These are phyloP conservation scores for Platorchestia sp. DNA, from an alignment of 1,140 invertebrate species.

Conservation along the genomic window DNA sequence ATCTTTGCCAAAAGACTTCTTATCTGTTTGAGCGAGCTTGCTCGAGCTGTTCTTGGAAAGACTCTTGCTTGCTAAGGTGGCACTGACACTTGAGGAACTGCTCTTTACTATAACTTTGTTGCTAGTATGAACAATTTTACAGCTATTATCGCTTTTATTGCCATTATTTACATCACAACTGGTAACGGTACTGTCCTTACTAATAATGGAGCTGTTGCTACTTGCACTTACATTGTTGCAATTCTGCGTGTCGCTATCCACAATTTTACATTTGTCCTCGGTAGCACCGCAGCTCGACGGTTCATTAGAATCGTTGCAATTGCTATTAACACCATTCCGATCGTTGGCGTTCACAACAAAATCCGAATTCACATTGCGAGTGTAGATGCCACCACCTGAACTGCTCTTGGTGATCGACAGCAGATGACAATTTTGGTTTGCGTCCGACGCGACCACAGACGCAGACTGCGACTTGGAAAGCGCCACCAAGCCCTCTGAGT, in stretches of 20 bases:
- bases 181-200: neutral
- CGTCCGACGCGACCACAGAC: slow-evolving; percentile 22
- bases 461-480: slow-evolving; percentile 45
- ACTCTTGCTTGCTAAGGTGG: neutral
- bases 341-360: neutral
- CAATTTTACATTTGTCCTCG: neutral
- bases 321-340: neutral
- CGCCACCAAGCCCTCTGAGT: neutral
- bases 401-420: slow-evolving; percentile 7
- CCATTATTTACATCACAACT: neutral
- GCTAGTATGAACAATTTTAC: neutral
- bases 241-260: neutral
- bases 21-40: neutral
- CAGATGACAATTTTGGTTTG: slow-evolving; percentile 3
- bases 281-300: neutral
- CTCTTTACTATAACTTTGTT: neutral
- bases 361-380: neutral
- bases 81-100: neutral
- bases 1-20: neutral
- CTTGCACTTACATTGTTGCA: neutral
- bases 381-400: slow-evolving; percentile 35
- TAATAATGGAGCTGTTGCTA: neutral
- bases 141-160: slow-evolving; percentile 4
- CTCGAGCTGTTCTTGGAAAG: neutral
- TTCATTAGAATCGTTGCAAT: neutral